Evolutionary conservation across 2,113 vertebrate species (phyloP), one percentile per base, ranked within the genome.

Genomic region (Scopus umbretta): DNA sequence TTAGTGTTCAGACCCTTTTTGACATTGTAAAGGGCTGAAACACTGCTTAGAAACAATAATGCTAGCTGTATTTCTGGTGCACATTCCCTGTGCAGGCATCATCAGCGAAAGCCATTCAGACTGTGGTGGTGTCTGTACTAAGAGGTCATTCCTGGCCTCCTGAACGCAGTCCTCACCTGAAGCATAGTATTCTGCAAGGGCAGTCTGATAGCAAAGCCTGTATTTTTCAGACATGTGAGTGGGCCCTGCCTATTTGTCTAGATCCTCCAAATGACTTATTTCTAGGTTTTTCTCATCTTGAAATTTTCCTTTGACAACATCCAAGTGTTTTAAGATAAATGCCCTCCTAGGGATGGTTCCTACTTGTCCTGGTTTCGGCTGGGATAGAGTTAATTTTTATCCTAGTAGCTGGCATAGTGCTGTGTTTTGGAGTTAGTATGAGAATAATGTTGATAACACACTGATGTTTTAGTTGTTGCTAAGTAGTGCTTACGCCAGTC

Each of bases 241-340:
- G 29, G 16, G 22, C 27, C 22, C 65, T 88, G 30, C 22, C n/a
- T 67, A 5, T 72, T 63, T 58, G 19, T 52, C 65, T 15, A 38
- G 59, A 52, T 81, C 55, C 38, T 67, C 68, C 59, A 78, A 30
- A 9, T 47, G 50, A 80, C 22, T 29, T 73, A 30, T 55, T 74
- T 55, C 23, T 80, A n/a, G 5, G 4, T 81, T 85, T 72, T 93
- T 68, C 52, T 88, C 79, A 47, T 75, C 58, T 49, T 68, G 34
- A 61, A 85, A 16, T 36, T 0, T 0, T 68, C 38, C 83, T 90
- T 79, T 84, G 84, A 55, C 16, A 73, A 72, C 7, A 34, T 85
- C n/a, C 27, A 38, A 58, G 27, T 49, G 19, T 68, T 96, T 75
- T 61, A 45, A 90, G 83, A 92, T 50, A 68, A 96, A 95, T 80